Base-by-base conservation (phyloP, 2,797 vertebrate genomes). In the Dipus sagitta region DNA sequence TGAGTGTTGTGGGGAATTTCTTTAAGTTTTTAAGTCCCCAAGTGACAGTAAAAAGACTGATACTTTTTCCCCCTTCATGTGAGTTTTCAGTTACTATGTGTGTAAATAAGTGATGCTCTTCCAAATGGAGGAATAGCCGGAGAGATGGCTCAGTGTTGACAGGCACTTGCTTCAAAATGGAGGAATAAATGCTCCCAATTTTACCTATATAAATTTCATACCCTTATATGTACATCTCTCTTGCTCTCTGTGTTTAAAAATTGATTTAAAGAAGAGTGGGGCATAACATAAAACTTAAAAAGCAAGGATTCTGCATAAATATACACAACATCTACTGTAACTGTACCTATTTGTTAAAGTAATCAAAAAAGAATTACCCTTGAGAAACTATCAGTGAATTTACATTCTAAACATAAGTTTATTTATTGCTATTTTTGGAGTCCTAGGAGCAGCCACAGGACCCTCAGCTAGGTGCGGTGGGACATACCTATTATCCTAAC, bases 41-140 rank as follows among this genome's bases (percentile, higher is more conserved):
- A 58, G 65, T 68, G 78, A 91, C 91, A 71, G 32, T 86, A 71
- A 74, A 91, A 91, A 79, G 30, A 70, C 20, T 2, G 30, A 54
- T 71, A 80, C 23, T 15, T 86, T 74, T 58, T 21, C 67, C 72
- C 88, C 60, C 68, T 85, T 92, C 71, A 80, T 32, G 70, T 82
- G 78, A 94, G 82, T 78, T 91, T 89, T 54, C 79, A 77, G 65
- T 76, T 89, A 58, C 26, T 76, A 81, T 81, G 38, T 89, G 75
- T 26, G 92, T 95, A 87, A 94, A 78, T 84, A 94, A 91, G 65
- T 34, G 26, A 68, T 74, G 21, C 24, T 77, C 54, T 94, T 91
- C 64, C 65, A 94, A 87, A 52, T 10, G 75, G 54, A 58, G 17
- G 54, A 4, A 17, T 58, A 17, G 54, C 54, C 13, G 54, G 54